Percentiles rank a stretch among this genome's conserved stretches.
Conservation (phyloP, 2,888 invertebrate species). For the Heteropelma amictum region DNA sequence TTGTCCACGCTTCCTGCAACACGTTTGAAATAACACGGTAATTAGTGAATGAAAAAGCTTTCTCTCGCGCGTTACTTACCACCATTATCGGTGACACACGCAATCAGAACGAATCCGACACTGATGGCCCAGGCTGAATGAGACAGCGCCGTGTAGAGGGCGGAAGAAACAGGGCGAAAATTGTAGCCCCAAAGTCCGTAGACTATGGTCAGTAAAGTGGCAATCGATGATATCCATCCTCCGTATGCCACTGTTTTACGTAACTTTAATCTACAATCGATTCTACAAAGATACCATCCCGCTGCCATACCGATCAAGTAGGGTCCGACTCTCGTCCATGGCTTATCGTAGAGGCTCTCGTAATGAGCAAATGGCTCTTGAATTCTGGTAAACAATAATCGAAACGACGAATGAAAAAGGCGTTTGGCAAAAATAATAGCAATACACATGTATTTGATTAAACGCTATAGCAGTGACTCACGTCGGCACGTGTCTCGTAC, state of each 20-base stretch:
- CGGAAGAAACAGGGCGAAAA: conserved; percentile 68
- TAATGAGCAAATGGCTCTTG: conserved; percentile 69
- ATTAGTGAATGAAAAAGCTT: neutral
- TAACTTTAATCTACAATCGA: conserved; percentile 67
- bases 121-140: conserved; percentile 78
- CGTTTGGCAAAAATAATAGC: conserved; percentile 1
- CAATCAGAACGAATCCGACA: conserved; percentile 77
- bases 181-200: conserved; percentile 72
- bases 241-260: conserved; percentile 60
- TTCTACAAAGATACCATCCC: conserved; percentile 70
- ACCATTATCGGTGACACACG: conserved; percentile 77
- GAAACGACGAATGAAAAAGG: too few relatives aligned
- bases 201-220: conserved; percentile 69
- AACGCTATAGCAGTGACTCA: conserved; percentile 57
- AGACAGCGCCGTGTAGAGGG: conserved; percentile 75
- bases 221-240: conserved; percentile 71
- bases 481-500: conserved; percentile 70
- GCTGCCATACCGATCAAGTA: conserved; percentile 73
- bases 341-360: conserved; percentile 72
- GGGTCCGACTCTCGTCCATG: conserved; percentile 75
- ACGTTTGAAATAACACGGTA: neutral
- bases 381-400: too few relatives aligned
- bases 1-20: conserved; percentile 77
- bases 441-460: neutral
- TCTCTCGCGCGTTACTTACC: too few relatives aligned